phyloP scores from a whole-genome alignment of 1,140 invertebrate genomes.

The Amyelois transitella region DNA sequence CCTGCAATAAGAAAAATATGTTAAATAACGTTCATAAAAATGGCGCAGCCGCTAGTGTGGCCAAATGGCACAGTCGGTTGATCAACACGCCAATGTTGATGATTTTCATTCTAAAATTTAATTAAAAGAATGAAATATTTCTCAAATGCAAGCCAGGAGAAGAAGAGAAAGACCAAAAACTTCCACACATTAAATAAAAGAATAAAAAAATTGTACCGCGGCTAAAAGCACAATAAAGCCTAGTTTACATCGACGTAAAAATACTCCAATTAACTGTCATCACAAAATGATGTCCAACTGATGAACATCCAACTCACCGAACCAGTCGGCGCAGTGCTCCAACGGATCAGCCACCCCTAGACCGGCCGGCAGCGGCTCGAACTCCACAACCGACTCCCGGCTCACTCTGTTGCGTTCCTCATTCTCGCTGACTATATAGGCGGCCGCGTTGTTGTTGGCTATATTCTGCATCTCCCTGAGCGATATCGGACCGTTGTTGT shows the following conservation, averaged over 20 bases:
- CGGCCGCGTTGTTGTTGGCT: slow-evolving; percentile 72
- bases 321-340: slow-evolving; percentile 58
- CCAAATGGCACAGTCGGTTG: not conserved
- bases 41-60: too few species aligned
- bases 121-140: too few species aligned
- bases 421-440: slow-evolving; percentile 67
- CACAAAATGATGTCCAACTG: too few species aligned
- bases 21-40: too few species aligned
- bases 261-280: too few species aligned
- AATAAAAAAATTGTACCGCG: too few species aligned
- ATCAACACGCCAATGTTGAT: not conserved
- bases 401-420: slow-evolving; percentile 58
- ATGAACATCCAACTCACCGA: slow-evolving; percentile 56
- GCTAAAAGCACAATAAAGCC: too few species aligned
- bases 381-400: slow-evolving; percentile 60
- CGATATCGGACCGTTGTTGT: slow-evolving; percentile 74
- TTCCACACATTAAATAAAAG: too few species aligned
- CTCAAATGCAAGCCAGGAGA: too few species aligned
- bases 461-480: slow-evolving; percentile 73
- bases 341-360: slow-evolving; percentile 48
- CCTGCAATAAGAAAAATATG: slow-evolving; percentile 32
- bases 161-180: too few species aligned
- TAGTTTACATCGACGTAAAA: too few species aligned
- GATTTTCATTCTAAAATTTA: too few species aligned
- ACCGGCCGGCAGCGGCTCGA: slow-evolving; percentile 51